Base-by-base conservation (phyloP, 2,797 vertebrate species). In the Tamandua tetradactyla region DNA sequence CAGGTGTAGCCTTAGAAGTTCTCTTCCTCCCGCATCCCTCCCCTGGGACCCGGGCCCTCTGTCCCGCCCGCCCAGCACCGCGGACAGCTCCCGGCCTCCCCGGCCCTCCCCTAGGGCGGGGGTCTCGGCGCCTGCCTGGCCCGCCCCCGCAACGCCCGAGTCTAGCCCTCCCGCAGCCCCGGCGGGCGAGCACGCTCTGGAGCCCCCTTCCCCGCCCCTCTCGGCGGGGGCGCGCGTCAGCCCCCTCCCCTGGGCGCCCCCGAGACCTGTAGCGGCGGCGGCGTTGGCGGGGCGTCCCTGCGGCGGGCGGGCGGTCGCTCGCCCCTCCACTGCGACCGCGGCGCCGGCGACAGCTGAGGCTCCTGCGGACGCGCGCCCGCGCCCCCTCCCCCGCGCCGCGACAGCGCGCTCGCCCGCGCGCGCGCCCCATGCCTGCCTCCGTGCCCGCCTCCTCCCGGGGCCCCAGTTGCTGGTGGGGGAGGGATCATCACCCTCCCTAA, bases 281-380 rank as follows among this genome's bases (percentile, higher is more conserved):
- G 95, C 95, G 95, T 82, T 72, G 97, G 94, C 74, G 64, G 94
- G 91, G 95, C 27, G 96, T 96, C 94, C 96, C 96, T 93, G 94
- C 75, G 47, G 95, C 94, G n/a, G 69, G 94, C 91, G 72, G 83
- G 92, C 92, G 59, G 81, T 80, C 78, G 75, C 91, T 96, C 42
- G 96, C 93, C 96, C 93, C 93, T 96, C 92, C 94, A 94, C 96
- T 94, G 97, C 96, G 94, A 95, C 96, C 95, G 76, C 94, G 66
- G 87, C 98, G 97, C 86, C 96, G 84, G 32, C 62, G 62, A n/a
- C n/a, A 35, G 47, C 91, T 74, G 81, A 86, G 68, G 90, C 89
- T 95, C 87, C n/a, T 44, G 89, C 92, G 94, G 87, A 22, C 95
- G 91, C 95, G 97, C 95, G 90, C 97, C 94, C 96, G 84, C 90